These are phyloP conservation scores for Habropoda laboriosa DNA, from an alignment of 1,140 invertebrate genomes.

Conservation along the genomic window DNA sequence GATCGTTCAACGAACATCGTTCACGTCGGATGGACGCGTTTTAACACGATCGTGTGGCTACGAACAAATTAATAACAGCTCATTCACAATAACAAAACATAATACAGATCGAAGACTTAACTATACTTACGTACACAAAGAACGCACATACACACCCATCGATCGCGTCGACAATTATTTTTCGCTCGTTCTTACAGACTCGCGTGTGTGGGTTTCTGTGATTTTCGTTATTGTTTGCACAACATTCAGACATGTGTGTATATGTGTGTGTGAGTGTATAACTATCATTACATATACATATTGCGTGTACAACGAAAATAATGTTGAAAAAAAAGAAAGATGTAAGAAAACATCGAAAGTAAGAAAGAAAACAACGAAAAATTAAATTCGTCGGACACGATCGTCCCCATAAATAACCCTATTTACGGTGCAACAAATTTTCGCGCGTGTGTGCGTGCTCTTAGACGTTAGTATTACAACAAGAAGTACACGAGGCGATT, in stretches of 20 bases:
- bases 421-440: conserved; percentile 28
- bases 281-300: background rate
- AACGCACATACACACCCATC: background rate
- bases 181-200: conserved; percentile 17
- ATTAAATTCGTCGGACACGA: background rate
- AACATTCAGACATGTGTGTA: conserved; percentile 2
- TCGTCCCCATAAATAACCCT: background rate
- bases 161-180: background rate
- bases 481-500: conserved; percentile 11
- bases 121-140: background rate
- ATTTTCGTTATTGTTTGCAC: background rate
- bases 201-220: background rate
- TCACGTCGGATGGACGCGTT: background rate
- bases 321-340: background rate
- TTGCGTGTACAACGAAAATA: background rate
- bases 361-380: background rate
- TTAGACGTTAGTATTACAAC: conserved; percentile 27
- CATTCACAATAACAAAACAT: conserved; percentile 61
- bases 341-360: too few relatives aligned
- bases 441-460: background rate
- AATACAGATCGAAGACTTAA: conserved; percentile 40
- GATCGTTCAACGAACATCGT: conserved; percentile 19
- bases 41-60: conserved; percentile 1
- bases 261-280: conserved; percentile 16
- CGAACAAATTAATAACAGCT: conserved; percentile 68